Percentiles rank a stretch among this genome's conserved stretches.
phyloP scores from a whole-genome alignment of 2,113 vertebrate genomes.

The Phrynocephalus versicolor region DNA sequence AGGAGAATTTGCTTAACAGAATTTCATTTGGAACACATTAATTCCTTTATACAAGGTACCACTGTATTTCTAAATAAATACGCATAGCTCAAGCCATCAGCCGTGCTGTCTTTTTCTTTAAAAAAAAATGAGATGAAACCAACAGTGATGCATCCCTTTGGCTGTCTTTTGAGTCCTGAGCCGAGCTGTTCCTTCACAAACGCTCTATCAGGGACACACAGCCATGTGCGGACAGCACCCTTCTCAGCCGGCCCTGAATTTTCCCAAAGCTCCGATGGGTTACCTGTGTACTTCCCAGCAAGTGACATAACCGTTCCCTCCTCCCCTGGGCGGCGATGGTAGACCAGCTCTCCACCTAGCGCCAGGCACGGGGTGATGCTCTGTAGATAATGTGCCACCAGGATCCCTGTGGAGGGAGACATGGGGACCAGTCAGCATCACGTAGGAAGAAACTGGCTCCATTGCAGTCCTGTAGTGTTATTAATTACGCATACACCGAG shows the following conservation, averaged over 20 bases:
- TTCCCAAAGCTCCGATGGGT: not conserved
- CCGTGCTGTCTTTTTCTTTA: too few relatives aligned
- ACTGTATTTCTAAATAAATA: not conserved
- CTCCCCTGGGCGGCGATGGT: conserved; percentile 87
- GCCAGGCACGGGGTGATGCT: conserved; percentile 84
- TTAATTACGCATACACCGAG: too few relatives aligned
- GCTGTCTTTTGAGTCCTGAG: too few relatives aligned
- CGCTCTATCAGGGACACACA: not conserved
- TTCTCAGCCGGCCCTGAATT: not conserved
- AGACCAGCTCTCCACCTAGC: conserved; percentile 88
- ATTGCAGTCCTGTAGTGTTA: too few relatives aligned
- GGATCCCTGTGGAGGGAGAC: conserved; percentile 74
- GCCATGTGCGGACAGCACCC: not conserved
- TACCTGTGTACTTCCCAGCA: conserved; percentile 87
- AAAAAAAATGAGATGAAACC: too few relatives aligned
- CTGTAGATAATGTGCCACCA: conserved; percentile 88
- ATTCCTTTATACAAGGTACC: too few relatives aligned
- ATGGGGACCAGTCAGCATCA: not conserved
- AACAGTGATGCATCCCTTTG: not conserved
- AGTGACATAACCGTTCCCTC: conserved; percentile 87
- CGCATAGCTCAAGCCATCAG: too few relatives aligned
- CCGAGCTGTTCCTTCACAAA: not conserved
- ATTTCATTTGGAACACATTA: too few relatives aligned
- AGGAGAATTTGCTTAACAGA: too few relatives aligned
- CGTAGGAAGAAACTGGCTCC: too few relatives aligned